Base-by-base conservation (phyloP, 2,113 vertebrate species). In the Seriola rivoliana region DNA sequence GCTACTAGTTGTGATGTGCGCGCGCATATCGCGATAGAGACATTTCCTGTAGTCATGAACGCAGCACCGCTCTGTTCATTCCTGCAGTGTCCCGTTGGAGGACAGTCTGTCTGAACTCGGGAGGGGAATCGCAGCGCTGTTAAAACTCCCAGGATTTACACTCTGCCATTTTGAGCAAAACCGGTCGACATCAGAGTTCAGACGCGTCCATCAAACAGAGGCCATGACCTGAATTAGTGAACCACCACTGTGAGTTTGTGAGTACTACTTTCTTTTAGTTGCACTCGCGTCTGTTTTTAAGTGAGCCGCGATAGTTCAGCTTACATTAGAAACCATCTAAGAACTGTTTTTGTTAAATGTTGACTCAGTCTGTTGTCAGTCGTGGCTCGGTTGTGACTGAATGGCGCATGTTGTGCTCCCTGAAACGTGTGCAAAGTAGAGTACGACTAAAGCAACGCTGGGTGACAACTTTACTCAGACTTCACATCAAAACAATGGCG, bases 151-250 rank as follows among this genome's bases (percentile, higher is more conserved):
- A 88, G 87, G 90, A 90, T 90, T 94, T 90, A 85, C 87, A 58
- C 92, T 92, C 95, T 96, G 95, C 95, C 95, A 96, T 96, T 95
- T 96, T 96, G 95, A 92, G 82, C 55, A 57, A 84, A 91, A 88
- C 77, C 77, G 73, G 78, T 66, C 81, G 81, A 91, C 88, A 55
- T 78, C 64, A 68, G 75, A 81, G 67, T 32, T 62, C 68, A 50
- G 78, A 82, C 81, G 68, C 75, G 62, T 80, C 75, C 81, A 23
- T 60, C 65, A 75, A 50, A 29, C 66, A 44, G 32, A 65, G 75
- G 85, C 64, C 70, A 94, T 93, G 94, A 85, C 76, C 74, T 70
- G 83, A 85, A 65, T 36, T n/a, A 50, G 8, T 17, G n/a, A 50
- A 7, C 38, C 25, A 1, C 46, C 21, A 4, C 46, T 58, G 74